These are phyloP conservation scores for Dreissena polymorpha DNA, from an alignment of 1,140 invertebrate genomes.

Conservation along the genomic window DNA sequence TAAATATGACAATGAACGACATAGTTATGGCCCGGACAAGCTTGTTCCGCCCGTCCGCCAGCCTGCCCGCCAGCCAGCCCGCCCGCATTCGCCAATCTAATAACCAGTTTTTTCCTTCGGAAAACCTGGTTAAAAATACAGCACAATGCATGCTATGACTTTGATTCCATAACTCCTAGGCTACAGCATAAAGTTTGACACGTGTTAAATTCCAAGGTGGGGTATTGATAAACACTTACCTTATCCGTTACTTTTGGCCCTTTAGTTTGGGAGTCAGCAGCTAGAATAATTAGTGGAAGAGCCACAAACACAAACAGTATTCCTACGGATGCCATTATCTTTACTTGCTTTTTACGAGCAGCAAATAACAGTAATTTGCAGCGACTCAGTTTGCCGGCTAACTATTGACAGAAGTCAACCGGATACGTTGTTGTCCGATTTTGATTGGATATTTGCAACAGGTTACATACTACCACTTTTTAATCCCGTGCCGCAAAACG, in stretches of 20 bases:
- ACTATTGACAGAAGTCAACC: neutral
- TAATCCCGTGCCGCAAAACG: neutral
- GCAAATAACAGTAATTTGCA: neutral
- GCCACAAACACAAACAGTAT: slow-evolving; percentile 20
- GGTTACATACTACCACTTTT: neutral
- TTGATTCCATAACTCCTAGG: no score
- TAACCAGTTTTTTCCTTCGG: no score
- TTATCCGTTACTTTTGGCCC: slow-evolving; percentile 89
- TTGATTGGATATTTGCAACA: slow-evolving; percentile 33
- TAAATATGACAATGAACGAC: no score
- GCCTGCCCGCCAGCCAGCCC: no score
- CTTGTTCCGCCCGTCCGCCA: no score
- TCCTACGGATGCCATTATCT: slow-evolving; percentile 4
- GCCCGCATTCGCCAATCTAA: no score
- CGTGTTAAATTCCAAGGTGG: slow-evolving; percentile 5
- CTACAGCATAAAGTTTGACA: neutral
- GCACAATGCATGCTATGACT: no score
- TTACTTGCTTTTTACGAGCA: slow-evolving; percentile 16
- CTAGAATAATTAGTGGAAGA: slow-evolving; percentile 12
- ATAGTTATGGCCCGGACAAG: no score
- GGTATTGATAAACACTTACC: slow-evolving; percentile 78
- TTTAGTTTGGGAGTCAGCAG: slow-evolving; percentile 70
- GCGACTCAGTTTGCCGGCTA: slow-evolving; percentile 27
- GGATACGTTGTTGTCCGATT: slow-evolving; percentile 6
- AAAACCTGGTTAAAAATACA: no score